phyloP scores from a whole-genome alignment of 2,113 vertebrate genomes.

The Calidris pugnax region DNA sequence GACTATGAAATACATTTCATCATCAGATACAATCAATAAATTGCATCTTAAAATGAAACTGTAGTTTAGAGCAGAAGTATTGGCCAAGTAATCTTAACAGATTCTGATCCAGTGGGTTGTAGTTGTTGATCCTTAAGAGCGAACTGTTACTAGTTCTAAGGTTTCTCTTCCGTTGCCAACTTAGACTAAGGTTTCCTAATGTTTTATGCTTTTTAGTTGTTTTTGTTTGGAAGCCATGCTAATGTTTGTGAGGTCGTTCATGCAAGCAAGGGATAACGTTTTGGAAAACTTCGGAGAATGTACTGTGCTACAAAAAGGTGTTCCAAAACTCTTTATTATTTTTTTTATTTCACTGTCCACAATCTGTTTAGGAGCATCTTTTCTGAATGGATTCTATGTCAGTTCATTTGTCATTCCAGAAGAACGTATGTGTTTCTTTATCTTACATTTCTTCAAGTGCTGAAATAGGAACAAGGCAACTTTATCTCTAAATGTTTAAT shows the following conservation, averaged over 20 bases:
- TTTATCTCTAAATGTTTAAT: background rate
- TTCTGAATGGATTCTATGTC: background rate
- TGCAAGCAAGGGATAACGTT: background rate
- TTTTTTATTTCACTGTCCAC: background rate
- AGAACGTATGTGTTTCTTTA: background rate
- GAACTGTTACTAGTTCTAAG: background rate
- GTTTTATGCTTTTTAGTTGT: background rate
- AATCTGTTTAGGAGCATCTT: background rate
- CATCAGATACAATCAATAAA: no score
- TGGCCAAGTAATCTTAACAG: background rate
- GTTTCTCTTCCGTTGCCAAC: background rate
- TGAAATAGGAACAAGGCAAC: background rate
- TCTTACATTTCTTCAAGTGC: background rate
- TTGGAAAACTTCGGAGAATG: background rate
- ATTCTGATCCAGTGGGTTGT: background rate
- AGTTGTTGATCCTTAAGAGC: background rate
- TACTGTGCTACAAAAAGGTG: background rate
- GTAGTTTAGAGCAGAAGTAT: background rate
- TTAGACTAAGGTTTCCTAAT: background rate
- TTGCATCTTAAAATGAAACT: background rate
- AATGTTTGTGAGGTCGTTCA: background rate
- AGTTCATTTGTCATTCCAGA: background rate
- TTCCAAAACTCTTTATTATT: background rate
- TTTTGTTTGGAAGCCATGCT: background rate
- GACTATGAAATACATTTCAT: background rate